Base-by-base conservation (phyloP, 2,888 invertebrate species). In the Drosophila seclusa region DNA sequence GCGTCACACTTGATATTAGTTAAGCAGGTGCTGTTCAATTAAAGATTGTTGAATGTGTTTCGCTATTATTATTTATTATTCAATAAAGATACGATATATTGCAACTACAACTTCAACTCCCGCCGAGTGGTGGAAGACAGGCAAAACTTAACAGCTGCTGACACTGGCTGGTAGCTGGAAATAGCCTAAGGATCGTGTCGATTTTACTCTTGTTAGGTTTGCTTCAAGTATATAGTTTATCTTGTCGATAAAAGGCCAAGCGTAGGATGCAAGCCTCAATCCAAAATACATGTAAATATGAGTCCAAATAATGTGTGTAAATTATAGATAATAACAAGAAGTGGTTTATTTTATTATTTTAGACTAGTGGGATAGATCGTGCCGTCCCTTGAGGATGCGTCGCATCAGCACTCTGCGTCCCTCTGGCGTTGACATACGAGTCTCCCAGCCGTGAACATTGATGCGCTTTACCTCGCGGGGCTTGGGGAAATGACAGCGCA, bases 321-420 rank as follows among this genome's bases (percentile, higher is more conserved):
- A 18, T 27, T 36, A 16, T n/a, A 10, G 2, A 42, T 21, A 21
- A n/a, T 40, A 60, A 31, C 6, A 50, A 49, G 8, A 45, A n/a
- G 18, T 21, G 4, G 1, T 48, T 24, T 13, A 27, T 36, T 52
- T 49, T 40, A 53, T 65, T 79, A 6, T 24, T 21, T 40, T 53
- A 55, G 21, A 13, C 49, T 79, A 97, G 93, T 97, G 97, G 18
- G 95, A 94, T 36, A 96, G 92, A 16, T 95, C 95, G 92, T 94
- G 94, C 93, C 95, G 94, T 69, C 97, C 97, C 93, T 96, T 97
- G 3, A 97, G 93, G 77, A 97, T 94, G 80, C 96, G 94, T 83
- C 96, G 94, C 96, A 97, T 97, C 18, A 97, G 92, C 32, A 96
- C 92, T 89, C 94, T 94, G n/a, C 96, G 94, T 5, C 97, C 97